Evolutionary conservation across 2,888 invertebrate genomes (phyloP), one percentile per base, ranked within the genome.

Genomic region (Scelioninae gen. 1): DNA sequence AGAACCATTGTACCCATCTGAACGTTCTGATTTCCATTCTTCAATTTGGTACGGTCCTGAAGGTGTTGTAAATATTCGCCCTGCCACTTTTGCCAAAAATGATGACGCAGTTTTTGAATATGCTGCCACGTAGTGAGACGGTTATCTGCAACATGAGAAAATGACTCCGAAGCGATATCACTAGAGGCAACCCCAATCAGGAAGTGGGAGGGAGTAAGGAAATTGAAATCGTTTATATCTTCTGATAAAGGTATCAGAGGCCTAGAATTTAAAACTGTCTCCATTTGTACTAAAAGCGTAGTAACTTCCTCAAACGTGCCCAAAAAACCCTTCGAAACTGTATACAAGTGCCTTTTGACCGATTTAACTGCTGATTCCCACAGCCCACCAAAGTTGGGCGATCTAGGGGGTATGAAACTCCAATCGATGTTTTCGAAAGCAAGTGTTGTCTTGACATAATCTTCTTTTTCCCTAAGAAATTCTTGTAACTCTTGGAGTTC

Each of bases 181-280:
- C 6, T 34, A 34, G 8, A 8, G 5, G 34, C 10, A 63, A 11
- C 43, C 5, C 65, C 47, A 23, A 74, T 43, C 0, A 90, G 81
- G 68, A 89, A 88, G 68, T 89, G 89, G 0, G 86, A 87, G 23
- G 89, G 89, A 0, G 88, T 87, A 0, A 89, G 74, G 0, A 84
- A 55, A 15, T 47, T 38, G 51, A 11, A 38, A 34, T 88, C 87
- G 29, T 62, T 16, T n/a, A 75, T 71, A 72, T 82, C 75, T 16
- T 29, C 10, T 8, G 62, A 45, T 13, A 45, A 11, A 0, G 43
- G 45, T 13, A 45, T 62, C 6, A 62, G 16, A n/a, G 87, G 87
- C 34, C 85, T 38, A 7, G 69, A 69, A 47, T 69, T 86, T 5
- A 87, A 58, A 11, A 84, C 66, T 0, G 85, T 77, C 43, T 86